These are phyloP conservation scores for Ascaphus truei DNA, from an alignment of 2,113 vertebrate species.

Conservation along the genomic window DNA sequence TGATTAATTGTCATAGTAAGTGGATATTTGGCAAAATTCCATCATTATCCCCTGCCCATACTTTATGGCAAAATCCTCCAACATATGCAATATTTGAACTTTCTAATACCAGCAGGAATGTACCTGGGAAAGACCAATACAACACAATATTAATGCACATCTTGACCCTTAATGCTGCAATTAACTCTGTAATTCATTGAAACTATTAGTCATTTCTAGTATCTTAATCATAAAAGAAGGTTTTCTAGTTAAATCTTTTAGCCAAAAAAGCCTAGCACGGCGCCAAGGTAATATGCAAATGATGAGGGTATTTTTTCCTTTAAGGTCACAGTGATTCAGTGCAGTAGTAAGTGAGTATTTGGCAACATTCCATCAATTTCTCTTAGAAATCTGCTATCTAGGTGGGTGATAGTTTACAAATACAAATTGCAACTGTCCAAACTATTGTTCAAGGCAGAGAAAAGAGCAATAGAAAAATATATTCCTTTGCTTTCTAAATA, in stretches of 20 bases:
- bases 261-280: not conserved
- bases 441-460: not conserved
- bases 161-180: conserved; percentile 24
- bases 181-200: conserved; percentile 18
- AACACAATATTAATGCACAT: conserved; percentile 24
- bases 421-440: not conserved
- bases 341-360: conserved; percentile 30
- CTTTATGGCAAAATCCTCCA: conserved; percentile 20
- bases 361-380: conserved; percentile 11
- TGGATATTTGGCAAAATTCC: conserved; percentile 19
- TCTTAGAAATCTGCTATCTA: not conserved
- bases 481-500: too few relatives aligned
- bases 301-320: conserved; percentile 17
- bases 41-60: not conserved
- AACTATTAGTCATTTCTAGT: conserved; percentile 15
- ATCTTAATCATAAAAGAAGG: conserved; percentile 28
- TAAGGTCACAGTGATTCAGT: conserved; percentile 28
- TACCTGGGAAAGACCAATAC: conserved; percentile 8
- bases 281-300: conserved; percentile 29
- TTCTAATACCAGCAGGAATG: conserved; percentile 3
- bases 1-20: conserved; percentile 15
- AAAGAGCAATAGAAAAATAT: too few relatives aligned
- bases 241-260: conserved; percentile 13
- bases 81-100: conserved; percentile 13
- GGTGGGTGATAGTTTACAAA: not conserved